phyloP scores from a whole-genome alignment of 2,113 vertebrate species.

The Aphyosemion australe region DNA sequence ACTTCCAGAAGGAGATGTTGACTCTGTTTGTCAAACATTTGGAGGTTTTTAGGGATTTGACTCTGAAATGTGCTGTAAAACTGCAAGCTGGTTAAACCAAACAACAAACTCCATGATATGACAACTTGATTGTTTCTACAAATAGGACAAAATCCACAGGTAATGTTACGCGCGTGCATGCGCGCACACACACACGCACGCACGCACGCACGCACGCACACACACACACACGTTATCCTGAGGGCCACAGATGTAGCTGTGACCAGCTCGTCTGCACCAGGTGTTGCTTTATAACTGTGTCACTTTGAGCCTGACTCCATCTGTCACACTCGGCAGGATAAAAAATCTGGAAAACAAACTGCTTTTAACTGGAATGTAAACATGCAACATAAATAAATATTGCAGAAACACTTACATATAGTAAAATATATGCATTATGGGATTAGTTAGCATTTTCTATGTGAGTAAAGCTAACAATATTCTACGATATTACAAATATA shows the following conservation, averaged over 20 bases:
- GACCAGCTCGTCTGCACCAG: constrained; percentile 76
- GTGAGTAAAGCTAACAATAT: too few relatives aligned
- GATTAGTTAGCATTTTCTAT: too few relatives aligned
- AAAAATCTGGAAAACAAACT: constrained; percentile 44
- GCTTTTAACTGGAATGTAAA: constrained; percentile 36
- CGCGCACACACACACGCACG: too few relatives aligned
- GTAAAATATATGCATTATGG: too few relatives aligned
- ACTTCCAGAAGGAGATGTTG: constrained; percentile 1
- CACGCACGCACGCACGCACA: constrained; percentile 21
- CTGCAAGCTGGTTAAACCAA: background rate
- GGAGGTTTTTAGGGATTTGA: constrained; percentile 5
- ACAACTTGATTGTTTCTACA: background rate
- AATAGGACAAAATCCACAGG: too few relatives aligned
- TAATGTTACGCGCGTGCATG: too few relatives aligned
- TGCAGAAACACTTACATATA: too few relatives aligned
- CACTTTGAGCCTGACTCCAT: constrained; percentile 80
- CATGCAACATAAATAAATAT: background rate
- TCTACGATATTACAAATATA: background rate
- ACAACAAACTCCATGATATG: too few relatives aligned
- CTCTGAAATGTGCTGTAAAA: background rate
- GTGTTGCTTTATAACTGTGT: constrained; percentile 80
- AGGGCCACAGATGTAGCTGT: constrained; percentile 78
- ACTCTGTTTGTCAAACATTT: constrained; percentile 5
- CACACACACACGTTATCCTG: constrained; percentile 39
- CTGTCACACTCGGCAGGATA: constrained; percentile 67